A percentile compares a stretch with the other conserved stretches of the same genome.
These are phyloP conservation scores for Terrapene triunguis DNA, from an alignment of 2,113 vertebrate species.

Conservation along the genomic window DNA sequence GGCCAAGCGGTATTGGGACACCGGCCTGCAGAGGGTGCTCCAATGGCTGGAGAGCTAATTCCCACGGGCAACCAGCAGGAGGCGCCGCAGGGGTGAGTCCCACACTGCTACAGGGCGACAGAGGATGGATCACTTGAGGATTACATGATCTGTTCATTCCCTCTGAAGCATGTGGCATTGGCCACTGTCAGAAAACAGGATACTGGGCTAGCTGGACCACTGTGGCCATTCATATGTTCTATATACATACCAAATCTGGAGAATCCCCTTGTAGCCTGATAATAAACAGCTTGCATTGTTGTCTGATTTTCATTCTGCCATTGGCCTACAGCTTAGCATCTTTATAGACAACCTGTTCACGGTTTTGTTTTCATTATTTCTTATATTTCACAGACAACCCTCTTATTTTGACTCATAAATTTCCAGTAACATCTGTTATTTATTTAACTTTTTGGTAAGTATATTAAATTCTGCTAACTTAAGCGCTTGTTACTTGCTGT, in stretches of 20 bases:
- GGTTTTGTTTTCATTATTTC: not conserved
- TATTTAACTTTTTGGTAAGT: not conserved
- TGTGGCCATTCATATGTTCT: no score
- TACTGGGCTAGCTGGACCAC: no score
- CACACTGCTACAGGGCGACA: no score
- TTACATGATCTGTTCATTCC: no score
- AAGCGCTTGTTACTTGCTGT: not conserved
- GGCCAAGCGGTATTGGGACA: no score
- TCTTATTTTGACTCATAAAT: not conserved
- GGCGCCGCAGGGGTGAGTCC: no score
- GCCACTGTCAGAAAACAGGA: no score
- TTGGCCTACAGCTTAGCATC: not conserved
- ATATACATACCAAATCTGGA: not conserved
- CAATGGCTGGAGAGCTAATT: no score
- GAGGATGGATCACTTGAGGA: no score
- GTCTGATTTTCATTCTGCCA: not conserved
- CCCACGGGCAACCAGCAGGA: no score
- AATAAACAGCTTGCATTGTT: not conserved
- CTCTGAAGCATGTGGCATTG: no score
- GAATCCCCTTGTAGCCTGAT: not conserved
- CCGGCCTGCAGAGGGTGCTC: no score
- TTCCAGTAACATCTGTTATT: not conserved
- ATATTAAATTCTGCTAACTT: not conserved
- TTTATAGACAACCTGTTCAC: not conserved
- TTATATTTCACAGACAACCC: not conserved